Base-by-base conservation (phyloP, 2,113 vertebrate genomes). In the Pygoscelis adeliae region DNA sequence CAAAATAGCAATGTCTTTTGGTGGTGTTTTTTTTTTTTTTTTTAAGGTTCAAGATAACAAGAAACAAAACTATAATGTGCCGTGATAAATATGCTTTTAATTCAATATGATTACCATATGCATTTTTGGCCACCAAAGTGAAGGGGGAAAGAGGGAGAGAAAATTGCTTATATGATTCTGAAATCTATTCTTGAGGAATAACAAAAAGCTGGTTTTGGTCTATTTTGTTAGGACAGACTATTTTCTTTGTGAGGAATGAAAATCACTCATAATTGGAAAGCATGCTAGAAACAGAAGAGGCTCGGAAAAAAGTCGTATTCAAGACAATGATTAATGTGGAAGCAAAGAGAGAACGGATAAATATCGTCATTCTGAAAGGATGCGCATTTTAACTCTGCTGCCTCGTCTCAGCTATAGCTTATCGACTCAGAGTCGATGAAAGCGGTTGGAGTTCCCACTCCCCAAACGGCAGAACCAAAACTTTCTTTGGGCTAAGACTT, bases 121-220 rank as follows among this genome's bases (percentile, higher is more conserved):
- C 13, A 61, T 58, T 40, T 87, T 71, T 55, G 50, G 46, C 83
- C 58, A 91, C 77, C 73, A 65, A 83, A 96, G 70, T 46, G 16
- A 85, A 38, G 69, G 27, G 42, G 29, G 11, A 61, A 79, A 74
- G 23, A 63, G 10, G 16, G n/a, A 59, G 18, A 79, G 69, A 96
- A 94, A 92, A 63, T 38, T 82, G 86, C 58, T 92, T 79, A 93
- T 13, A 2, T 46, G 52, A 95, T 72, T 97, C 80, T 84, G 82
- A 85, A 90, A 58, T 47, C 34, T 86, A 17, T 66, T 93, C 63
- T 70, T 65, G 78, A 95, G 63, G 38, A 90, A 22, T 16, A 83
- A 79, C 36, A 89, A 61, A 61, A 87, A 55, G 6, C 53, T 73
- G 11, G 7, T 94, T 96, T 26, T 73, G 16, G 21, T 76, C 66